Conservation (phyloP, 2,888 invertebrate species). For the Subacronicta megacephala region DNA sequence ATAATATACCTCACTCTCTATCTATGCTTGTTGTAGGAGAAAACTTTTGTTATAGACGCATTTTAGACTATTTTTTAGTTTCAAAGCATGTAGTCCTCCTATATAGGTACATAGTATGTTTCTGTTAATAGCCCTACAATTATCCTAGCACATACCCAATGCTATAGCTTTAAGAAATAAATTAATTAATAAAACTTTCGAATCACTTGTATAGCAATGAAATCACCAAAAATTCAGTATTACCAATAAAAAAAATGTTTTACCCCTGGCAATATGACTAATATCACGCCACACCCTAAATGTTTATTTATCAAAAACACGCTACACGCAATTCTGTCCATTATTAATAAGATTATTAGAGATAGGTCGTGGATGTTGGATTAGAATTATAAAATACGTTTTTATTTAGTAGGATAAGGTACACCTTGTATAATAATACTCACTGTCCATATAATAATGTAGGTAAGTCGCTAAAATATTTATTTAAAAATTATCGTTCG, state of each 20-base stretch:
- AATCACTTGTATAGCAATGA: constrained; percentile 17
- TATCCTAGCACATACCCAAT: constrained; percentile 5
- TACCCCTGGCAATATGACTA: constrained; percentile 29
- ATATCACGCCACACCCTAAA: constrained; percentile 69
- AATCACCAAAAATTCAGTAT: constrained; percentile 31
- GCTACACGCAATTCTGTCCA: constrained; percentile 89
- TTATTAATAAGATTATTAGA: constrained; percentile 74
- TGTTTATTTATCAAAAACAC: constrained; percentile 71
- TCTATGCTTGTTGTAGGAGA: constrained; percentile 47
- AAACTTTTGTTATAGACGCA: constrained; percentile 32
- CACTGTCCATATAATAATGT: constrained; percentile 82
- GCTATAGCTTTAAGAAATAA: constrained; percentile 9
- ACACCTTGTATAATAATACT: constrained; percentile 80
- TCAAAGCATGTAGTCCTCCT: constrained; percentile 19
- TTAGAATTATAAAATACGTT: constrained; percentile 66
- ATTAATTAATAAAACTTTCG: constrained; percentile 5
- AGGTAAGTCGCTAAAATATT: constrained; percentile 59
- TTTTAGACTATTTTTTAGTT: constrained; percentile 25
- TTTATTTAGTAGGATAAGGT: constrained; percentile 72
- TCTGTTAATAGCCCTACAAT: constrained; percentile 4
- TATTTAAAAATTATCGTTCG: constrained; percentile 11
- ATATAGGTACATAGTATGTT: constrained; percentile 19
- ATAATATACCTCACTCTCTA: constrained; percentile 43
- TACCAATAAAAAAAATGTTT: constrained; percentile 30
- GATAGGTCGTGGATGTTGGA: constrained; percentile 74